These are phyloP conservation scores for Bradynema listronoti DNA, from an alignment of 1,140 invertebrate species.

Conservation along the genomic window DNA sequence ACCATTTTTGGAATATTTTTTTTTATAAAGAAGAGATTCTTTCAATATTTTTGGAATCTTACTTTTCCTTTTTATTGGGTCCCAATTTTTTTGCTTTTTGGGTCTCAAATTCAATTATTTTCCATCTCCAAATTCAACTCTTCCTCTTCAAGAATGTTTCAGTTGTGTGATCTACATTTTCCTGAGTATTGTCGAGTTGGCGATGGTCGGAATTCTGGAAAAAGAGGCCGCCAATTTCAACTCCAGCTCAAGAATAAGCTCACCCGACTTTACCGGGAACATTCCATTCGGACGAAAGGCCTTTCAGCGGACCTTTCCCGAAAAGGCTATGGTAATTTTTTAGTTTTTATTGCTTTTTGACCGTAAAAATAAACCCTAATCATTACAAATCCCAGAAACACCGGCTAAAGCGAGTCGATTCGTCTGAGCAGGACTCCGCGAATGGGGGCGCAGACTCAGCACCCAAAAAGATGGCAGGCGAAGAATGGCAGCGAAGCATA, in stretches of 20 bases:
- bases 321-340: conserved; percentile 14
- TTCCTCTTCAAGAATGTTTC: too few species aligned
- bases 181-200: conserved; percentile 59
- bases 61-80: too few species aligned
- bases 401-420: conserved; percentile 31
- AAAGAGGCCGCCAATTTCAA: conserved; percentile 28
- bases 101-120: too few species aligned
- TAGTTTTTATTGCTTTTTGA: neutral
- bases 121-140: too few species aligned
- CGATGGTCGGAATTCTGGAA: conserved; percentile 58
- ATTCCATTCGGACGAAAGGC: conserved; percentile 40
- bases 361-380: neutral
- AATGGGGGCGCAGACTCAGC: conserved; percentile 11
- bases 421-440: conserved; percentile 16
- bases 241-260: conserved; percentile 10
- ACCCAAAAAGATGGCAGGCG: neutral
- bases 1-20: conserved; percentile 6
- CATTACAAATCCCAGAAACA: conserved; percentile 8
- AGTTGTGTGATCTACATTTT: conserved; percentile 60
- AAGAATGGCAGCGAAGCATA: conserved; percentile 37
- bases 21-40: conserved; percentile 1
- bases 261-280: conserved; percentile 9
- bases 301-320: conserved; percentile 34
- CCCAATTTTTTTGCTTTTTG: too few species aligned
- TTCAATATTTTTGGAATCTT: too few species aligned